Base-by-base conservation (phyloP, 2,888 invertebrate genomes). In the Tortrix viridana region DNA sequence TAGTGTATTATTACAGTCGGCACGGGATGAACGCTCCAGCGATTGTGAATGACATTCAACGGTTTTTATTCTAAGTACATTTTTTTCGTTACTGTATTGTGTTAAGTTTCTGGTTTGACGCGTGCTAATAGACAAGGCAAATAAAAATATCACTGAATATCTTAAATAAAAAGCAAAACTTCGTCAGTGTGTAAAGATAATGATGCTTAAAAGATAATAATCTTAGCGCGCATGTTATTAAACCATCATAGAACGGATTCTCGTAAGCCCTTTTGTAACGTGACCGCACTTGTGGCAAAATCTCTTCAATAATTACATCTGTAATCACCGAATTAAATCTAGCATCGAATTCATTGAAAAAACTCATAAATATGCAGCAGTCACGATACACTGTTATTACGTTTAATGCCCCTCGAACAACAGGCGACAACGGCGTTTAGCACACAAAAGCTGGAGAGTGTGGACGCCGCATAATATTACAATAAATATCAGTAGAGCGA, bases 401-500 rank as follows among this genome's bases (percentile, higher is more conserved):
- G 79, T 81, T 77, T 74, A 77, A 79, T 81, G 76, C 77, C 82
- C 86, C 86, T 84, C 78, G 69, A 77, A 80, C 81, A 82, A 83
- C 85, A 82, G 82, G 73, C 79, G 72, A 81, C 81, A 83, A 86
- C 85, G 79, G 84, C 84, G 87, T 90, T 91, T 91, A 91, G 79
- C 76, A 76, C 77, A 89, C 89, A 91, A 91, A 75, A 74, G 67
- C 70, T 71, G 66, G 62, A 69, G 72, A 80, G 79, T 75, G 76
- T 79, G 82, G 86, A 81, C 85, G 83, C 82, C 82, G 90, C 86
- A 91, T 91, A 90, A 90, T 89, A 91, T 91, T 89, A 91, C 89
- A 89, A 91, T 91, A 91, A 90, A 91, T 88, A 88, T 84, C 79
- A 71, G 66, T 67, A 77, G 82, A 84, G 75, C 63, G 80, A 73